Evolutionary conservation across 2,797 vertebrate genomes (phyloP).

Genomic region (Spinus pinus): DNA sequence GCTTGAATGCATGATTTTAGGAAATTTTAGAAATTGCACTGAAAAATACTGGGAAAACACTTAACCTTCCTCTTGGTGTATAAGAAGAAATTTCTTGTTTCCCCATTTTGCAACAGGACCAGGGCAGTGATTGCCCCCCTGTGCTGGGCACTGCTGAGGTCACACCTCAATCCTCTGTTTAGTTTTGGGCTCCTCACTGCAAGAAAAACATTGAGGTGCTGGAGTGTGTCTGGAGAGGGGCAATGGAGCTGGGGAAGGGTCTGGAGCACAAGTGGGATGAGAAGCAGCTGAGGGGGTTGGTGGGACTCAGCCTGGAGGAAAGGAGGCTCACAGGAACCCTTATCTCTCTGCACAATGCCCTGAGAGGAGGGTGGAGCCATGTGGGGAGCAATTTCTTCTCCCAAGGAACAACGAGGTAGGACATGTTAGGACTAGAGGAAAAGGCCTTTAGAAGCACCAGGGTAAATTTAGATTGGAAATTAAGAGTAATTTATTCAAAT

Average conservation of each 20-base stretch:
- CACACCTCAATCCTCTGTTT: rapidly evolving
- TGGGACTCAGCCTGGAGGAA: background rate
- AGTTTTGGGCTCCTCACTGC: rapidly evolving
- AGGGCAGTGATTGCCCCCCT: rapidly evolving
- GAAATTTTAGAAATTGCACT: background rate
- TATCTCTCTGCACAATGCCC: rapidly evolving
- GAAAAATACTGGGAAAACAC: background rate
- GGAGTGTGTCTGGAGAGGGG: rapidly evolving
- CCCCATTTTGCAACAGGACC: background rate
- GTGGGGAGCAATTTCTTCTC: background rate
- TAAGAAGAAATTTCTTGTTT: background rate
- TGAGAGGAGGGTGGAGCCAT: rapidly evolving
- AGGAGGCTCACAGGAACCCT: rapidly evolving
- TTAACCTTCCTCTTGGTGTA: background rate
- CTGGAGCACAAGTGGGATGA: background rate
- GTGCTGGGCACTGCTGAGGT: background rate
- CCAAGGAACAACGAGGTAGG: background rate
- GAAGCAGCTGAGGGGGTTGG: background rate
- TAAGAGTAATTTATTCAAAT: background rate
- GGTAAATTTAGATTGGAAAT: background rate
- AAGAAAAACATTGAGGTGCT: rapidly evolving
- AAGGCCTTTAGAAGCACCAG: rapidly evolving
- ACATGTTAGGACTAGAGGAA: background rate
- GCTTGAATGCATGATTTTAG: background rate
- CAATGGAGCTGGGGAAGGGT: background rate